Evolutionary conservation across 2,888 invertebrate species (phyloP).

Genomic region (Drosophila subsilvestris): DNA sequence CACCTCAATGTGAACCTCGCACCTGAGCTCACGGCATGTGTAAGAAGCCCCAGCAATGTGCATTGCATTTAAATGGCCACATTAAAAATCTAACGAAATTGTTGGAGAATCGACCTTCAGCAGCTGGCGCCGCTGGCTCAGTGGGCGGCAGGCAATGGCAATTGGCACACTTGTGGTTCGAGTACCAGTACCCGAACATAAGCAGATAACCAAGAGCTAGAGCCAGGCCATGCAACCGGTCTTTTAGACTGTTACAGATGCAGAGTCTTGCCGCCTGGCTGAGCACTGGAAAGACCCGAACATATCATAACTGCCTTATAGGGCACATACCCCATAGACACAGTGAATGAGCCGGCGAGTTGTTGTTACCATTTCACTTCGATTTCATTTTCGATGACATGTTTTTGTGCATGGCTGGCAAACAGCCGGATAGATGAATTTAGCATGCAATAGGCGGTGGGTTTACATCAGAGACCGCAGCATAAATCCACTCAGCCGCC

Average conservation of each 20-base stretch:
- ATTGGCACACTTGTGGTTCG: slow-evolving; percentile 57
- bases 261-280: slow-evolving; percentile 38
- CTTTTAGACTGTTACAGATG: slow-evolving; percentile 42
- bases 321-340: slow-evolving; percentile 61
- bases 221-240: slow-evolving; percentile 61
- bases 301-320: slow-evolving; percentile 46
- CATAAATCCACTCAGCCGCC: slow-evolving; percentile 30
- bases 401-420: slow-evolving; percentile 35
- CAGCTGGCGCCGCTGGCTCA: slow-evolving; percentile 6
- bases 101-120: slow-evolving; percentile 64
- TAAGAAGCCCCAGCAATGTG: slow-evolving; percentile 31
- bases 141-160: slow-evolving; percentile 37
- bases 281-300: slow-evolving; percentile 32
- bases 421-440: slow-evolving; percentile 34
- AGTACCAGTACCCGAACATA: slow-evolving; percentile 6
- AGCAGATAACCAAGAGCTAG: slow-evolving; percentile 34
- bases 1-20: not conserved
- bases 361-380: slow-evolving; percentile 28
- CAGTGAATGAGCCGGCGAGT: slow-evolving; percentile 48
- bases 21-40: slow-evolving; percentile 29
- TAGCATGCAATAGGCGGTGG: slow-evolving; percentile 55
- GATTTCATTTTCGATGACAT: slow-evolving; percentile 17
- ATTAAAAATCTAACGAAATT: slow-evolving; percentile 49
- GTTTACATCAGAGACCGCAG: slow-evolving; percentile 51
- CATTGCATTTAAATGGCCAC: slow-evolving; percentile 57